Base-by-base conservation (phyloP, 2,888 invertebrate species). In the Coenonympha glycerion region DNA sequence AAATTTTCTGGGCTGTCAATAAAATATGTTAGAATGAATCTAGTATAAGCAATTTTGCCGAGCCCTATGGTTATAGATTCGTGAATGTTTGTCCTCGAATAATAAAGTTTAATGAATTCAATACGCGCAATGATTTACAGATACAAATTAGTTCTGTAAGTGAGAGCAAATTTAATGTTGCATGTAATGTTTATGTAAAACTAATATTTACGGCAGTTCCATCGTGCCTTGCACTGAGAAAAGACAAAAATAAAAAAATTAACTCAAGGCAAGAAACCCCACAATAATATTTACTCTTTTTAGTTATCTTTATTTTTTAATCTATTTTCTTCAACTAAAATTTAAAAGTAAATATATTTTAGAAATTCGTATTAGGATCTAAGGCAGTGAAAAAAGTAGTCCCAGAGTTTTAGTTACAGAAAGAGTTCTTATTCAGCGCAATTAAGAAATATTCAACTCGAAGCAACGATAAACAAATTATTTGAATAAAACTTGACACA, bases 1-100 rank as follows among this genome's bases (percentile, higher is more conserved):
- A 53, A n/a, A 52, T 56, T 56, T 58, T 56, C 54, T 58, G 55
- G 52, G 51, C 52, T 60, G 56, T 57, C 53, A 41, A 53, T 54
- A 52, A 49, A 50, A 55, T 39, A 39, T 15, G 13, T 39, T 22
- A 8, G 24, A 42, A 11, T 15, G 22, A 37, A 50, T 45, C 39
- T 15, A 47, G 34, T 13, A 28, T 45, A 47, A 41, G 49, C 50
- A 49, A 28, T 18, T 48, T 28, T 28, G 46, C 50, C 56, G 50
- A 41, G 50, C 50, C 50, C 48, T 50, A 50, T 37, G 33, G 45
- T 45, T 53, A 31, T 30, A 52, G 45, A 53, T 47, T 52, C 47
- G 34, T 34, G 53, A 53, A 53, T 53, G 56, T 45, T 48, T 56
- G 50, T 50, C 53, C 55, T 56, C 46, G 53, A 48, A 56, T 46